Evolutionary conservation across 2,797 vertebrate genomes (phyloP), one percentile per base, ranked within the genome.

Genomic region (Siniperca undulata): DNA sequence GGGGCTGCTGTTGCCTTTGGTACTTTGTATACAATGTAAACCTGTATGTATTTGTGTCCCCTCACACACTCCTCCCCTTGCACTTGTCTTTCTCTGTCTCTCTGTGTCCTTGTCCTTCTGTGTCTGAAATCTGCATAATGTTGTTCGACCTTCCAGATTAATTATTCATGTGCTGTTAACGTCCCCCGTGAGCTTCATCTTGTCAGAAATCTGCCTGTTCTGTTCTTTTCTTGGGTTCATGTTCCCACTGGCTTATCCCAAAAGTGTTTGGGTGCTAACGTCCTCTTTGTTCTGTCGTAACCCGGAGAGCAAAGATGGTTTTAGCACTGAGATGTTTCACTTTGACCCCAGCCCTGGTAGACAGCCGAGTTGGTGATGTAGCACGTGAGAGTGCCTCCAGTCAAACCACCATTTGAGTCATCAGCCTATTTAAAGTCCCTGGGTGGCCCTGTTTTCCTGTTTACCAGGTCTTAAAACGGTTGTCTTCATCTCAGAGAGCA

Each of bases 381-480:
- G 72, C 75, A 68, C 20, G 69, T 65, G 78, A 46, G 69, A 58
- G 75, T 4, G 78, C 84, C 90, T 89, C 69, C 48, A 56, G 88
- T 81, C 83, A 81, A 84, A 81, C 67, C 70, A 11, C 52, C 56
- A 27, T 88, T 82, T 86, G 83, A 92, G 79, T 88, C 88, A 90
- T 64, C 61, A 38, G 70, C 76, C 80, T 83, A 66, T 82, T 82
- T 80, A 72, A 78, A 82, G 82, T 75, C 77, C 40, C 77, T 60
- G 60, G 20, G 46, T 72, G 78, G 74, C 70, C 74, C 78, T n/a
- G 34, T 59, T 66, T 20, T 38, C 34, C 65, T 66, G 50, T 82
- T 87, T 56, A 79, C 56, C 84, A 80, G 87, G 85, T 89, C 84
- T 95, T 92, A 93, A 95, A 95, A 92, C 89, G 91, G 91, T 93